Conservation (phyloP, 2,888 invertebrate genomes). For the Melanotus villosus region DNA sequence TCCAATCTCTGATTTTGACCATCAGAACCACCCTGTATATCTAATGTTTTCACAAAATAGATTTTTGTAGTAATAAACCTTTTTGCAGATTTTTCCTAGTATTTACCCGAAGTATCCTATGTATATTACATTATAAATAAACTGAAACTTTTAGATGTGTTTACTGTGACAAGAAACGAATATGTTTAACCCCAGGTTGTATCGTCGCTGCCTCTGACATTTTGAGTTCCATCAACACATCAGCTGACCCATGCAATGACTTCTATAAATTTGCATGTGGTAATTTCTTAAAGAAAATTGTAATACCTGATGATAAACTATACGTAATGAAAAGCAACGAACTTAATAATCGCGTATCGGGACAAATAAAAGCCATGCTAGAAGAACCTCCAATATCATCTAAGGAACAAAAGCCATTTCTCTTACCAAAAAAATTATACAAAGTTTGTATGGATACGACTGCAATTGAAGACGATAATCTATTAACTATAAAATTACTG, state of each 20-base stretch:
- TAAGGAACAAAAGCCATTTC: conserved; percentile 64
- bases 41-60: too few relatives aligned
- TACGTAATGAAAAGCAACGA: conserved; percentile 77
- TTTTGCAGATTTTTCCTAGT: too few relatives aligned
- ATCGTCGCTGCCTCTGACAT: conserved; percentile 81
- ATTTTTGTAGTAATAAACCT: too few relatives aligned
- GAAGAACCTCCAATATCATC: conserved; percentile 62
- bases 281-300: conserved; percentile 75
- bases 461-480: conserved; percentile 75
- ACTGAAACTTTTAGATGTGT: too few relatives aligned
- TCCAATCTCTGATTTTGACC: too few relatives aligned
- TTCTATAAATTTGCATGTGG: conserved; percentile 85
- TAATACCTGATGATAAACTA: neutral
- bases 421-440: conserved; percentile 67
- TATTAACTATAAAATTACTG: conserved; percentile 69
- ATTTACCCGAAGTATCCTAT: too few relatives aligned
- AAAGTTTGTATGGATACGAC: conserved; percentile 66
- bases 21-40: too few relatives aligned
- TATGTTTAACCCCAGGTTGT: conserved; percentile 75
- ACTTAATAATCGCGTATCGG: neutral
- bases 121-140: too few relatives aligned
- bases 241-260: conserved; percentile 81
- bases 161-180: too few relatives aligned
- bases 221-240: conserved; percentile 76
- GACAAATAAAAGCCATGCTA: conserved; percentile 75